phyloP scores from a whole-genome alignment of 2,113 vertebrate species.

The Melozone crissalis region DNA sequence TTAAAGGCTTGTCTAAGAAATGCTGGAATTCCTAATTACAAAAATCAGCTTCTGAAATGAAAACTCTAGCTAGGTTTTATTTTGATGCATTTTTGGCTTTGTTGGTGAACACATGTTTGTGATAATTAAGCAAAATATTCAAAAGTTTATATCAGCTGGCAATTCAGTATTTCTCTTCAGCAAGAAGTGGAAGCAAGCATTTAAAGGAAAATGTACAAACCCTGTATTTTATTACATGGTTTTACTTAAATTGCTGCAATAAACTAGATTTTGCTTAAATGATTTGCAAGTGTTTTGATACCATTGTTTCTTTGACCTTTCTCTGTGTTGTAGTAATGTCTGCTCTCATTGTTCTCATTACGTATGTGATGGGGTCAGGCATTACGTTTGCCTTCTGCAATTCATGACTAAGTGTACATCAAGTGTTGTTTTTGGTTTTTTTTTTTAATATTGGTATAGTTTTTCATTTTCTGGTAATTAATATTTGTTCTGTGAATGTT shows the following conservation, averaged over 20 bases:
- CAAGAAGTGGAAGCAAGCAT: background rate
- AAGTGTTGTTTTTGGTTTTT: background rate
- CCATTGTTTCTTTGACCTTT: slow-evolving; percentile 62
- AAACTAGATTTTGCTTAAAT: slow-evolving; percentile 45
- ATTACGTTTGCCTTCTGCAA: slow-evolving; percentile 67
- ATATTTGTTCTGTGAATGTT: background rate
- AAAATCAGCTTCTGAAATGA: background rate
- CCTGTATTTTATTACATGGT: slow-evolving; percentile 9
- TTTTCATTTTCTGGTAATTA: background rate
- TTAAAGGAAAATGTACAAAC: slow-evolving; percentile 24
- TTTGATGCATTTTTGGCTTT: background rate
- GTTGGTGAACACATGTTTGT: background rate
- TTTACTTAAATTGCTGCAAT: background rate
- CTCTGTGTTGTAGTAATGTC: slow-evolving; percentile 71
- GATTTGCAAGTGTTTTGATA: slow-evolving; percentile 50
- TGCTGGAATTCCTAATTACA: background rate
- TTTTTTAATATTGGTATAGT: background rate
- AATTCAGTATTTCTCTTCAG: slow-evolving; percentile 17
- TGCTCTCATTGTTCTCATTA: slow-evolving; percentile 73
- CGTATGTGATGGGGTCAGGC: slow-evolving; percentile 65
- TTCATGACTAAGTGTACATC: slow-evolving; percentile 32
- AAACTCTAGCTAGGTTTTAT: background rate
- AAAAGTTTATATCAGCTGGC: background rate
- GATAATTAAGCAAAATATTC: background rate
- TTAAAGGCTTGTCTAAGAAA: background rate